A percentile compares a stretch with the other conserved stretches of the same genome.
Conservation (phyloP, 2,113 vertebrate species). For the Hyperoodon ampullatus region DNA sequence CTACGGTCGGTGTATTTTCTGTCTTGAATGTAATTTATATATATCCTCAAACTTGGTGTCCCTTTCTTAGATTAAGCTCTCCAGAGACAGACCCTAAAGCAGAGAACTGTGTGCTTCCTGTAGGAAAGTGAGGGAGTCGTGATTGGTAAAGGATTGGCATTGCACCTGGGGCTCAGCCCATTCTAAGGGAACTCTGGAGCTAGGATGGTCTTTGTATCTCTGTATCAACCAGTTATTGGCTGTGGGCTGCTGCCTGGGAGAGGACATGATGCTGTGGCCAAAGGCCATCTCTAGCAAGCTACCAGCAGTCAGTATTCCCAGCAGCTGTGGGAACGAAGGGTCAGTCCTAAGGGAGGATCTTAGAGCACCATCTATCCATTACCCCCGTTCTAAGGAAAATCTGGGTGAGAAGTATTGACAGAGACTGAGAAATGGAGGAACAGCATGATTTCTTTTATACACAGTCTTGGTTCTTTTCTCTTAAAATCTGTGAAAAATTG, state of each 20-base stretch:
- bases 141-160: not conserved
- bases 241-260: not conserved
- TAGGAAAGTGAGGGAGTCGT: not conserved
- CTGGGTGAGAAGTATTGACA: not conserved
- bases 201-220: not conserved
- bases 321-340: not conserved
- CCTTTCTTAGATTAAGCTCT: constrained; percentile 15
- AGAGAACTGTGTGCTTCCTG: not conserved
- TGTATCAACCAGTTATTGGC: not conserved
- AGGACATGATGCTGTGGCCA: not conserved
- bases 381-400: not conserved
- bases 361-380: not conserved
- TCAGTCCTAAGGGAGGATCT: not conserved
- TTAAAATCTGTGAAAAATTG: not conserved
- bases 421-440: not conserved
- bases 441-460: not conserved
- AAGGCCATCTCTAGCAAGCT: not conserved
- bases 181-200: not conserved
- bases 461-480: not conserved
- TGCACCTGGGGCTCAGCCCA: not conserved
- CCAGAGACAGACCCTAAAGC: not conserved
- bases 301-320: not conserved
- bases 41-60: not conserved
- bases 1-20: not conserved
- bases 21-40: not conserved